Evolutionary conservation across 2,888 invertebrate genomes (phyloP).

Genomic region (Heliconius cydno): DNA sequence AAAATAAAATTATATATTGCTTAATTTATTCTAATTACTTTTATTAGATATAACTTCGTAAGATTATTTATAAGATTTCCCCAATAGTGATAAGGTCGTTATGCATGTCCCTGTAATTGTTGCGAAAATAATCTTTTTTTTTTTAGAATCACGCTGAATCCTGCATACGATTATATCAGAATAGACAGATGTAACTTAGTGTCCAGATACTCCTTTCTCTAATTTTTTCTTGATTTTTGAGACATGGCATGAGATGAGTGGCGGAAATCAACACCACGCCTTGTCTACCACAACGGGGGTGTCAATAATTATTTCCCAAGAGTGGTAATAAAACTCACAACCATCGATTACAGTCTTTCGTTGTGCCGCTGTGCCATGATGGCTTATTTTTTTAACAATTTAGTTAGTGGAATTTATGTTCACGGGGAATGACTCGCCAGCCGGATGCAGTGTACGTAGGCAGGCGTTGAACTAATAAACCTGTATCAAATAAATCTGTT

Average conservation of each 20-base stretch:
- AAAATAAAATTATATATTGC: background rate
- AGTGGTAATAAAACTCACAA: too few relatives aligned
- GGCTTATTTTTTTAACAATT: background rate
- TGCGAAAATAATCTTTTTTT: background rate
- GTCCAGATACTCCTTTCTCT: background rate
- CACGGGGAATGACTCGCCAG: background rate
- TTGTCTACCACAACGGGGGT: too few relatives aligned
- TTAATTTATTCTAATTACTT: background rate
- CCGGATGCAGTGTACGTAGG: conserved; percentile 16
- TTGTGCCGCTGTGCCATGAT: background rate
- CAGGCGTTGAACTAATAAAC: conserved; percentile 6
- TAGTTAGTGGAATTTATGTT: background rate
- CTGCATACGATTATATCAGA: background rate
- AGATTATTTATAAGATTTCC: too few relatives aligned
- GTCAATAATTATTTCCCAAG: too few relatives aligned
- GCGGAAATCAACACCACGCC: too few relatives aligned
- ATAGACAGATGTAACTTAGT: background rate
- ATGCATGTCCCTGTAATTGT: too few relatives aligned
- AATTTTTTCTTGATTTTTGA: too few relatives aligned
- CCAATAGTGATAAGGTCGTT: too few relatives aligned
- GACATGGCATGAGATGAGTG: too few relatives aligned
- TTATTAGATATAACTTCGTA: too few relatives aligned
- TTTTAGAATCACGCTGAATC: too few relatives aligned
- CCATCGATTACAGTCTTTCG: too few relatives aligned
- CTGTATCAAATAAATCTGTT: conserved; percentile 1